phyloP scores from a whole-genome alignment of 2,888 invertebrate genomes.

The Drosophila quinaria region DNA sequence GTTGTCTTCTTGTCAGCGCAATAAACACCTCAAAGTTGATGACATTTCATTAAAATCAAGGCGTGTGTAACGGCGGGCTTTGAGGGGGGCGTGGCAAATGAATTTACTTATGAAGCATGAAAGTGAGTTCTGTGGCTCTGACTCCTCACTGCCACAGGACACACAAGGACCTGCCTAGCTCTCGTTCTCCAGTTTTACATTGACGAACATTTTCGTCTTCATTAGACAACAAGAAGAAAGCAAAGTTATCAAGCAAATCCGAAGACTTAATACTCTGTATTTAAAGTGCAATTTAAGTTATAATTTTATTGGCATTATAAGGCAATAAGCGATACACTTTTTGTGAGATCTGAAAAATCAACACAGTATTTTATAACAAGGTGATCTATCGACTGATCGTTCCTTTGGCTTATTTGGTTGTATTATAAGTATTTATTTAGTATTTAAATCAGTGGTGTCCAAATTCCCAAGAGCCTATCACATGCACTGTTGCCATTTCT shows the following conservation, averaged over 20 bases:
- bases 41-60: conserved; percentile 83
- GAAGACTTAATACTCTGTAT: background rate
- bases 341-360: too few relatives aligned
- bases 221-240: conserved; percentile 44
- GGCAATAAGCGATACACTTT: too few relatives aligned
- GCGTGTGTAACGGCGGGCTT: background rate
- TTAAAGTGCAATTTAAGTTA: too few relatives aligned
- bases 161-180: conserved; percentile 13
- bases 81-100: conserved; percentile 62
- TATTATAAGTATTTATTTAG: too few relatives aligned
- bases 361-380: too few relatives aligned
- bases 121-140: conserved; percentile 64
- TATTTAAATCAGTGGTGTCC: too few relatives aligned
- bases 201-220: conserved; percentile 70
- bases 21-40: conserved; percentile 84
- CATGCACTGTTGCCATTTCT: too few relatives aligned
- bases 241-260: background rate
- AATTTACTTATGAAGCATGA: conserved; percentile 81
- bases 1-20: conserved; percentile 72
- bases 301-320: too few relatives aligned
- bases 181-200: conserved; percentile 30
- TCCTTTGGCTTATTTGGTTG: too few relatives aligned
- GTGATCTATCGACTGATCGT: too few relatives aligned
- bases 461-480: too few relatives aligned
- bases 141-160: conserved; percentile 23